Base-by-base conservation (phyloP, 1,140 invertebrate species). In the Drosophila ananassae region DNA sequence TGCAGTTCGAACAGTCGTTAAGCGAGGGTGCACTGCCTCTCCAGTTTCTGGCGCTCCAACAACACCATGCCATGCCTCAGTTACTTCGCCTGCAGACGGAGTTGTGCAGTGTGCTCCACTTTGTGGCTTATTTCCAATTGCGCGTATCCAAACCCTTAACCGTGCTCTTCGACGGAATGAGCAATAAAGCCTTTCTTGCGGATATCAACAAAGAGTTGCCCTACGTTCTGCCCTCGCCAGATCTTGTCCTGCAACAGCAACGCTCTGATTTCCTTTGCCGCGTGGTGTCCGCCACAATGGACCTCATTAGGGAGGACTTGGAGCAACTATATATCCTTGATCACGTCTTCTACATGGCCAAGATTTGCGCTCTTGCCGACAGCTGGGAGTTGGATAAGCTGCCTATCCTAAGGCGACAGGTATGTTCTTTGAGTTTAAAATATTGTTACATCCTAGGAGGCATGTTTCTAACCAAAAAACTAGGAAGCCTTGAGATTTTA, bases 81-180 rank as follows among this genome's bases (percentile, higher is more conserved):
- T 93, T 97, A 58, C 90, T 98, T 2, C 94, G 95, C 73, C 92
- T 97, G 62, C 97, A 98, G 90, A 95, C 95, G 69, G 95, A 97
- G 92, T 92, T 98, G 8, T 94, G 95, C 8, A 93, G 95, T 51
- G 94, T 96, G 1, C 92, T 98, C 46, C 94, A 96, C 66, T 96
- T 97, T 89, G 94, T 98, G 62, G 94, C 96, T 9, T 93, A 94
- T 50, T 97, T 98, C 81, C 95, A 94, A 74, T 90, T 98, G 32
- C 97, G 95, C 90, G 92, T 94, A 62, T 91, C 94, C 28, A 96
- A 95, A 90, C 94, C 96, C 28, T 90, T 97, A 73, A 93, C 94
- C 89, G 94, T 94, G 73, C 92, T 98, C 3, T 98, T 97, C 81
- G 96, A 98, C 89, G 61, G 92, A 55, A 91, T 92, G 92, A 90